Evolutionary conservation across 2,888 invertebrate species (phyloP).

Genomic region (Ichneumoninae sp.): DNA sequence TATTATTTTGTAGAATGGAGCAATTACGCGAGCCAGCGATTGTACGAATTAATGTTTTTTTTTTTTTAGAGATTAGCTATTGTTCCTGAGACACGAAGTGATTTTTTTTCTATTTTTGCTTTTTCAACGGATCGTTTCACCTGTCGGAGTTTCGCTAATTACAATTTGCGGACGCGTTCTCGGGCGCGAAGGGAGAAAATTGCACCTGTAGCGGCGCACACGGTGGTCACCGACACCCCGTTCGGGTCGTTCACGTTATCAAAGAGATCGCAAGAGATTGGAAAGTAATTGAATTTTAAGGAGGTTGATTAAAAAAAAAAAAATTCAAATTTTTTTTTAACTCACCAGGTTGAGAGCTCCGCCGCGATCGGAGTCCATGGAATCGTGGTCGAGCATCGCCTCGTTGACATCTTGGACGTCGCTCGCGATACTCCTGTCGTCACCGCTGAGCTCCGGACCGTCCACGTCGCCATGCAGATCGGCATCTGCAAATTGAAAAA

Average conservation of each 20-base stretch:
- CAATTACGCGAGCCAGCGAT: not conserved
- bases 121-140: slow-evolving; percentile 12
- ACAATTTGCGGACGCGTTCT: slow-evolving; percentile 7
- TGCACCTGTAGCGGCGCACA: slow-evolving; percentile 53
- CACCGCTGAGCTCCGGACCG: slow-evolving; percentile 87
- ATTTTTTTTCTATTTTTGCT: slow-evolving; percentile 2
- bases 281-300: not conserved
- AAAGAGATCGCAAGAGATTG: not conserved
- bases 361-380: slow-evolving; percentile 87
- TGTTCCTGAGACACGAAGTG: not conserved
- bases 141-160: slow-evolving; percentile 20
- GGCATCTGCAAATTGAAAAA: slow-evolving; percentile 85
- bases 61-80: not conserved
- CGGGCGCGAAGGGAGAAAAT: slow-evolving; percentile 42
- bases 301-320: not conserved
- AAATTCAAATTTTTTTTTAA: slow-evolving; percentile 49
- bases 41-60: not conserved
- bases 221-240: slow-evolving; percentile 35
- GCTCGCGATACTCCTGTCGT: slow-evolving; percentile 87
- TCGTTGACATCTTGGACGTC: slow-evolving; percentile 86
- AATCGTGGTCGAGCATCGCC: slow-evolving; percentile 86
- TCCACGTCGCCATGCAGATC: slow-evolving; percentile 87
- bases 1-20: not conserved
- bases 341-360: slow-evolving; percentile 88
- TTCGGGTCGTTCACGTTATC: slow-evolving; percentile 3